phyloP scores from a whole-genome alignment of 1,140 invertebrate species.

The Manduca sexta region DNA sequence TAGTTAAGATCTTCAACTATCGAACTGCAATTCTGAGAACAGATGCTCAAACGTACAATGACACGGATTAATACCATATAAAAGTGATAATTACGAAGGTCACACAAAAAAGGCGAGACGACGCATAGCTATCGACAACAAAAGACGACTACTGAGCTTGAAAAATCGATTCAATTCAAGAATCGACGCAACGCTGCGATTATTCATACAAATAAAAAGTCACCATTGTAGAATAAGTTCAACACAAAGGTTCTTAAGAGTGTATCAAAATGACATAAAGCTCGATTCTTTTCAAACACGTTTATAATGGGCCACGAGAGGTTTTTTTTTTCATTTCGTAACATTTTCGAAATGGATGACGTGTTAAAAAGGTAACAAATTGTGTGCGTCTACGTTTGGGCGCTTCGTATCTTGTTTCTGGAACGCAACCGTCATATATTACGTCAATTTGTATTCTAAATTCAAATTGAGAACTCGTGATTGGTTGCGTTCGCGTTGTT shows the following conservation, averaged over 20 bases:
- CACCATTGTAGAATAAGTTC: slow-evolving; percentile 45
- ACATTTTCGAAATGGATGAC: slow-evolving; percentile 62
- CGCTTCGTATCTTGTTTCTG: slow-evolving; percentile 33
- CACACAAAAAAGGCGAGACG: slow-evolving; percentile 26
- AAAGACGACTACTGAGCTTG: slow-evolving; percentile 65
- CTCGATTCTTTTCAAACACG: slow-evolving; percentile 57
- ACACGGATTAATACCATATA: slow-evolving; percentile 26
- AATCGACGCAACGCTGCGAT: slow-evolving; percentile 40
- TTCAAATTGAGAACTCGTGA: slow-evolving; percentile 2
- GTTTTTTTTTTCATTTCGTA: slow-evolving; percentile 42
- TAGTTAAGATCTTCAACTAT: too few relatives aligned
- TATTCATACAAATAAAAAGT: slow-evolving; percentile 53
- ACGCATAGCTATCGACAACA: slow-evolving; percentile 49
- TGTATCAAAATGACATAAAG: slow-evolving; percentile 72
- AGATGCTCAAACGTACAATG: slow-evolving; percentile 17
- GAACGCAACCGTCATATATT: slow-evolving; percentile 41
- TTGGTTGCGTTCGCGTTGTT: neutral
- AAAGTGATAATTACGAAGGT: slow-evolving; percentile 43
- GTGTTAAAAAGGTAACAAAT: slow-evolving; percentile 70
- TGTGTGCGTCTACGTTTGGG: slow-evolving; percentile 19
- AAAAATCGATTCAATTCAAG: slow-evolving; percentile 68
- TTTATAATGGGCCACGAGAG: slow-evolving; percentile 56
- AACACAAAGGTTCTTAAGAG: slow-evolving; percentile 53
- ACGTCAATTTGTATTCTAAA: slow-evolving; percentile 13
- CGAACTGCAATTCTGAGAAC: slow-evolving; percentile 5